Evolutionary conservation across 2,888 invertebrate species (phyloP).

Genomic region (Hydropsyche betteni): DNA sequence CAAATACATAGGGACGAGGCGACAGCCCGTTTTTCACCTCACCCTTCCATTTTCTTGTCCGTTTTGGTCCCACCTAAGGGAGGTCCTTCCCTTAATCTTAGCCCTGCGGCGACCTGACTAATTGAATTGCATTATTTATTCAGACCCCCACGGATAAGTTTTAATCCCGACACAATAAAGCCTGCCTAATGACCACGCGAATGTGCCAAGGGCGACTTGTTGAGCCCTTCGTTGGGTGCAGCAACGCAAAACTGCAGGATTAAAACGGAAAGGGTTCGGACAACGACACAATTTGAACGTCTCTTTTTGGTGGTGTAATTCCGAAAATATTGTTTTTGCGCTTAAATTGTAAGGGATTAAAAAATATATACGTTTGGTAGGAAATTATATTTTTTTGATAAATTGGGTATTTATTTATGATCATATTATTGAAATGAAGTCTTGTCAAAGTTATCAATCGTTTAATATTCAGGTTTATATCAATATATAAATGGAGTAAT

Average conservation of each 20-base stretch:
- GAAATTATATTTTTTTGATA: too few relatives aligned
- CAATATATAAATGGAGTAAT: too few relatives aligned
- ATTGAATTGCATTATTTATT: constrained; percentile 42
- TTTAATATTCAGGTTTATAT: too few relatives aligned
- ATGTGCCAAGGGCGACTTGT: constrained; percentile 27
- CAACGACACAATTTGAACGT: neutral
- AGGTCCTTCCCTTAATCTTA: constrained; percentile 3
- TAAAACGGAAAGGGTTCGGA: neutral
- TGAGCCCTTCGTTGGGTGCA: constrained; percentile 8
- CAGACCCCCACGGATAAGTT: constrained; percentile 35
- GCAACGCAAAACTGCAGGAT: constrained; percentile 13
- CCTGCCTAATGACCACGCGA: constrained; percentile 3
- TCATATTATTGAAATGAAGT: too few relatives aligned
- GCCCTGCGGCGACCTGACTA: constrained; percentile 28
- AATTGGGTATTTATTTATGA: too few relatives aligned
- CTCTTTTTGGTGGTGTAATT: too few relatives aligned
- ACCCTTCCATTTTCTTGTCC: constrained; percentile 2
- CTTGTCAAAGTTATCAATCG: too few relatives aligned
- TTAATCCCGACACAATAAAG: constrained; percentile 29
- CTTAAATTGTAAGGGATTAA: too few relatives aligned
- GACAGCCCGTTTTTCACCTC: constrained; percentile 7
- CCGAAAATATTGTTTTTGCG: too few relatives aligned
- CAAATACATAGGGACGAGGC: too few relatives aligned
- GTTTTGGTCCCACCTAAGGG: neutral
- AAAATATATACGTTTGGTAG: too few relatives aligned